These are phyloP conservation scores for Anastrepha ludens DNA, from an alignment of 1,140 invertebrate species.

Conservation along the genomic window DNA sequence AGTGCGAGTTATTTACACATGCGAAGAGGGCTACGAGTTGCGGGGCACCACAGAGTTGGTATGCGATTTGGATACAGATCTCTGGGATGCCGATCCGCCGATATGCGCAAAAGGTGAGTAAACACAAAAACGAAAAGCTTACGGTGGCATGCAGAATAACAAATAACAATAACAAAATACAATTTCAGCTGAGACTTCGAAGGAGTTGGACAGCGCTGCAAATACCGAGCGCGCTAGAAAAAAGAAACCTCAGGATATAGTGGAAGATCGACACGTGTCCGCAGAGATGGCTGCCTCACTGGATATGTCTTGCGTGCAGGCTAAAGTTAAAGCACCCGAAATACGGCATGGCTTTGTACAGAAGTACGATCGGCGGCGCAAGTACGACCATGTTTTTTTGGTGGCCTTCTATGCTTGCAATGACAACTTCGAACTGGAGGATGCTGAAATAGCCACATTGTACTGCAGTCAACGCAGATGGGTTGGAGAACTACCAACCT, in stretches of 20 bases:
- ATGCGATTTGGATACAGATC: slow-evolving; percentile 65
- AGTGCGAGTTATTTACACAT: slow-evolving; percentile 65
- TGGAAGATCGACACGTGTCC: slow-evolving; percentile 63
- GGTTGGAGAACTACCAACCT: slow-evolving; percentile 77
- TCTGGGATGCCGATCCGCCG: slow-evolving; percentile 67
- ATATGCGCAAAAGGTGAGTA: slow-evolving; percentile 61
- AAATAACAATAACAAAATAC: background rate
- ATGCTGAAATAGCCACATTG: slow-evolving; percentile 75
- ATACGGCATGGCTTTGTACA: slow-evolving; percentile 66
- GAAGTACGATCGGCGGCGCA: slow-evolving; percentile 66
- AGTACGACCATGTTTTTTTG: slow-evolving; percentile 75
- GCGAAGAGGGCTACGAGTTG: slow-evolving; percentile 62
- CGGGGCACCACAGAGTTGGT: slow-evolving; percentile 60
- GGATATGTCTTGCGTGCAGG: slow-evolving; percentile 67
- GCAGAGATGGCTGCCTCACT: slow-evolving; percentile 59
- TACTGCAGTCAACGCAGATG: slow-evolving; percentile 77
- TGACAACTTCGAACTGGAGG: slow-evolving; percentile 76
- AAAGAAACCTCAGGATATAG: slow-evolving; percentile 61
- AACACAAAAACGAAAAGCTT: background rate
- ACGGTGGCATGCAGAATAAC: background rate
- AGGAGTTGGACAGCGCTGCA: slow-evolving; percentile 27
- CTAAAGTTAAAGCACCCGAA: slow-evolving; percentile 65
- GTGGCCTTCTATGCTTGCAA: slow-evolving; percentile 77
- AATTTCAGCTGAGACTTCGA: slow-evolving; percentile 38
- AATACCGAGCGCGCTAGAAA: slow-evolving; percentile 6